phyloP scores from a whole-genome alignment of 1,140 invertebrate species.

The Brachionus sp. region DNA sequence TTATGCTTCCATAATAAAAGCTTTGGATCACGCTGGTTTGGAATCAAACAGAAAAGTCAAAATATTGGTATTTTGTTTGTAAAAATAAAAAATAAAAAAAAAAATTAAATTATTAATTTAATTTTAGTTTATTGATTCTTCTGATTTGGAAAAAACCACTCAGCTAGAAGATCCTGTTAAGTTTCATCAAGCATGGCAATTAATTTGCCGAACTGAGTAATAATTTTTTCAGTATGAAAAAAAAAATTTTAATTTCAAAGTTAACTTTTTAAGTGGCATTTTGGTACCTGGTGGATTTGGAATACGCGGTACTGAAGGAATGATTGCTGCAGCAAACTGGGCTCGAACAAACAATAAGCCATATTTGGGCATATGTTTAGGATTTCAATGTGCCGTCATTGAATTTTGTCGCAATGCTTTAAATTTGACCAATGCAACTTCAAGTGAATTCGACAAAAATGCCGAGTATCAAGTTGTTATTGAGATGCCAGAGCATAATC shows the following conservation, averaged over 20 bases:
- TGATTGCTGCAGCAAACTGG: slow-evolving; percentile 87
- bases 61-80: slow-evolving; percentile 63
- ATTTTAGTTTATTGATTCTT: slow-evolving; percentile 78
- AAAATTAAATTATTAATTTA: not conserved
- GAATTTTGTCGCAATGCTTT: slow-evolving; percentile 89
- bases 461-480: slow-evolving; percentile 78
- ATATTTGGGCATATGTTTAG: slow-evolving; percentile 90
- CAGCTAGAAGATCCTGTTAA: slow-evolving; percentile 71
- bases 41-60: slow-evolving; percentile 77
- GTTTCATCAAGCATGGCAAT: slow-evolving; percentile 90
- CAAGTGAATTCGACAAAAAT: slow-evolving; percentile 75
- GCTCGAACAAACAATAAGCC: slow-evolving; percentile 83
- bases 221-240: slow-evolving; percentile 47
- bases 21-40: slow-evolving; percentile 84
- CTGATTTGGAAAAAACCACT: slow-evolving; percentile 74
- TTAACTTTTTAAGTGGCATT: slow-evolving; percentile 70
- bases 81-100: not conserved
- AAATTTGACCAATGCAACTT: slow-evolving; percentile 71
- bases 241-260: not conserved
- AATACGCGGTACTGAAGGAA: slow-evolving; percentile 88
- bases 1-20: slow-evolving; percentile 92
- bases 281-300: slow-evolving; percentile 97
- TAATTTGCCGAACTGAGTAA: slow-evolving; percentile 80
- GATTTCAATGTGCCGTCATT: slow-evolving; percentile 91
- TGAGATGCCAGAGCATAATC: slow-evolving; percentile 97